Evolutionary conservation across 2,113 vertebrate species (phyloP), one percentile per base, ranked within the genome.

Genomic region (Ameiurus melas): DNA sequence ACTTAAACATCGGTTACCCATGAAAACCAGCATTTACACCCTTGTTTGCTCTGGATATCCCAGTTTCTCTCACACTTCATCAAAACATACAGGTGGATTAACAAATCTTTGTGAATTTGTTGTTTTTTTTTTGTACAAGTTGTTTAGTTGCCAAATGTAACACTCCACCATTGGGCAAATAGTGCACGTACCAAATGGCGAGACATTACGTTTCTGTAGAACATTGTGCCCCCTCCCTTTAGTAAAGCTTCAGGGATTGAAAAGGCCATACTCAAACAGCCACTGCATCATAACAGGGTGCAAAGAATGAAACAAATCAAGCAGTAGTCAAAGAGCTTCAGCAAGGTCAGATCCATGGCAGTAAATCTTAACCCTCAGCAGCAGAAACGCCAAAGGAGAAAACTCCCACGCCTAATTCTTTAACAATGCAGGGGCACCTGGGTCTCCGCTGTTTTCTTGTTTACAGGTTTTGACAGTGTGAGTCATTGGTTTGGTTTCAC

Each of bases 401-500:
- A 51, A 53, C 73, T 68, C 73, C 47, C 22, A 70, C n/a, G 14
- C 30, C 22, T 81, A 13, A 55, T 87, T 81, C 43, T 86, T 81
- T 57, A 68, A 68, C n/a, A 86, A 20, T 66, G 43, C 43, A 47
- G 17, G 71, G 27, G 60, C 75, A 33, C n/a, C 60, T 36, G 60
- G 60, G 85, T 81, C 86, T 71, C 13, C 16, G 36, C 66, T 36
- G n/a, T 51, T 75, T 36, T 22, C 68, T 51, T 58, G 81, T 88
- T 84, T 66, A 66, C 57, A 77, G 13, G 39, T 53, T 58, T 43
- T 43, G 57, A 73, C 53, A 47, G 36, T 53, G 39, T 88, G 81
- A 62, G 70, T 88, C 82, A 88, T 53, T 64, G 27, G 27, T 77
- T 51, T 51, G 81, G 86, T 70, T 12, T 36, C 78, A 58, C 77